Evolutionary conservation across 2,797 vertebrate species (phyloP), one percentile per base, ranked within the genome.

Genomic region (Serranus cabrilla): DNA sequence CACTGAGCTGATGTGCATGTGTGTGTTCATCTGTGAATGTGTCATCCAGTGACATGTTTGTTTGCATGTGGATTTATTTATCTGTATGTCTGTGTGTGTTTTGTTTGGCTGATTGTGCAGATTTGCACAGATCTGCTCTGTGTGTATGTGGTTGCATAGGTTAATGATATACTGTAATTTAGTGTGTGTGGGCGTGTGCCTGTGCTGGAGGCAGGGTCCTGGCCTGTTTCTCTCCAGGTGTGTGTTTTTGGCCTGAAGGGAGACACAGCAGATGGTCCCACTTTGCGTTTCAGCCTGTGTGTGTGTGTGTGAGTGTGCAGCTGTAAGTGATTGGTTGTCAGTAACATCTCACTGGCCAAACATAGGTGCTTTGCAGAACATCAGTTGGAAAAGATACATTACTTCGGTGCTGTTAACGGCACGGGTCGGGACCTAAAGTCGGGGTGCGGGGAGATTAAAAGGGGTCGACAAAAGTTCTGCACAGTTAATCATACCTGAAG

Each of bases 211-310:
- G 87, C 73, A 71, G 84, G 76, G 65, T 79, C 76, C 55, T 84
- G 88, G 80, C 71, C 84, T 79, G 67, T 78, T 87, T 85, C 75
- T 76, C 59, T 88, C 85, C 88, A 92, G 92, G 91, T 94, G 92
- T 93, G 85, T 89, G 79, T 81, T 88, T 81, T 78, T 82, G 74
- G 81, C 90, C 83, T 45, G 21, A 82, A 40, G 89, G 78, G 70
- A 87, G 67, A 73, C 21, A 13, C 70, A 87, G 66, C 92, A 93
- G 91, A 92, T 91, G 88, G 90, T 87, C 60, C 70, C 46, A 75
- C 72, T 86, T 82, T 87, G 65, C 34, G 14, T 86, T 70, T 34
- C 34, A 34, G 34, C 34, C 1, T 63, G 57, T 57, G 63, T 75
- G 72, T 79, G 57, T 57, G 62, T 46, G 25, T 21, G 39, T 45